A percentile compares a stretch with the other conserved stretches of the same genome.
Evolutionary conservation across 2,888 invertebrate species (phyloP).

Genomic region (Cephus rjabovi): DNA sequence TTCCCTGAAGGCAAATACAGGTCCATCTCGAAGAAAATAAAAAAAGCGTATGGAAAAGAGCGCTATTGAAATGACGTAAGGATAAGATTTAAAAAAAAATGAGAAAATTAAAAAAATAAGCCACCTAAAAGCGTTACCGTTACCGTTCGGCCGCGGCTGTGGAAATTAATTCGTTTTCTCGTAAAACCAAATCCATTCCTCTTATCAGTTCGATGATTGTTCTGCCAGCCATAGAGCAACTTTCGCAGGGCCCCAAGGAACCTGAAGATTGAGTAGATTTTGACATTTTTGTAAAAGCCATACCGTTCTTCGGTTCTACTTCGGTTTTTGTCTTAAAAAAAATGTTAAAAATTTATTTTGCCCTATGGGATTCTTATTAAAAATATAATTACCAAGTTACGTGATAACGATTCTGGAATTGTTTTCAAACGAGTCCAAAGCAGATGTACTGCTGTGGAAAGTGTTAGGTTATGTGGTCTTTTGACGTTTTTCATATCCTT

Average conservation of each 20-base stretch:
- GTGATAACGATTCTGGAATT: conserved; percentile 23
- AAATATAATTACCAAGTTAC: not conserved
- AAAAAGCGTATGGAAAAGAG: no score
- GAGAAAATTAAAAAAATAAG: not conserved
- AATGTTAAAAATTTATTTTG: no score
- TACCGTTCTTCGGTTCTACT: no score
- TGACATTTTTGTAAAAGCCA: conserved; percentile 2
- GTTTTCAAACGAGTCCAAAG: conserved; percentile 33
- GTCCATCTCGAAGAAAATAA: no score
- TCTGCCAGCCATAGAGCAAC: conserved; percentile 30
- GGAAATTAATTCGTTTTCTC: conserved; percentile 42
- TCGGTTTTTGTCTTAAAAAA: no score
- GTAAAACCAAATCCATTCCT: conserved; percentile 33
- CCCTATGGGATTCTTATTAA: no score
- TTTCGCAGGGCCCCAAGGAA: conserved; percentile 28
- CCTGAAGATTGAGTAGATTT: conserved; percentile 21
- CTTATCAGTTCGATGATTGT: conserved; percentile 36
- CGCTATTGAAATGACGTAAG: not conserved
- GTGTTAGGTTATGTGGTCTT: conserved; percentile 27
- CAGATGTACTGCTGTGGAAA: conserved; percentile 28
- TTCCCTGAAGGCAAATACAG: conserved; percentile 22
- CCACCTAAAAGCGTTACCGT: conserved; percentile 6
- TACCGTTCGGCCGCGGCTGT: conserved; percentile 32
- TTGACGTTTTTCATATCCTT: conserved; percentile 18
- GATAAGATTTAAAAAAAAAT: not conserved